Evolutionary conservation across 2,797 vertebrate genomes (phyloP).

Genomic region (Falco columbarius): DNA sequence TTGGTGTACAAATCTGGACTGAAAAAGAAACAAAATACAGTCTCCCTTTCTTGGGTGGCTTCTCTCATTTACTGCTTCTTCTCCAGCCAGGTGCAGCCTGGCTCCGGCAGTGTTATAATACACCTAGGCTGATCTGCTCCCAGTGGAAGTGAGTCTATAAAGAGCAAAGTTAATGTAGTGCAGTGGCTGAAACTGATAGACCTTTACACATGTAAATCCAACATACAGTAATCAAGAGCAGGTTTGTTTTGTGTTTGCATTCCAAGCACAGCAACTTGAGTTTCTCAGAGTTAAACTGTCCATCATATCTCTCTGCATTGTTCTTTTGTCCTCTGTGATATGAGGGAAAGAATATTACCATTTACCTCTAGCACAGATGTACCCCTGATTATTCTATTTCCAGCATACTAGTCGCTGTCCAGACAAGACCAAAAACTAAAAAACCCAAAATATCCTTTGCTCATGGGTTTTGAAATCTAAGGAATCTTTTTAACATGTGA

Average conservation of each 20-base stretch:
- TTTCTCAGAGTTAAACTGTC: background rate
- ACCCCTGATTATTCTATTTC: background rate
- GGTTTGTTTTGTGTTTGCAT: background rate
- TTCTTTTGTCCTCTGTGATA: background rate
- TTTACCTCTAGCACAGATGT: background rate
- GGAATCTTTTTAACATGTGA: background rate
- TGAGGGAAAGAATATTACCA: background rate
- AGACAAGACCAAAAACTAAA: fast-evolving
- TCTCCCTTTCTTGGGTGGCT: background rate
- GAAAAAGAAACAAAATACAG: background rate
- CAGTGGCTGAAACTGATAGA: background rate
- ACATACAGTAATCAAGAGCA: background rate
- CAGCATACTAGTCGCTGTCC: background rate
- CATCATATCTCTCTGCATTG: background rate
- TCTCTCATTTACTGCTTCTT: background rate
- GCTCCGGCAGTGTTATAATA: background rate
- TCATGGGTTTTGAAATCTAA: background rate
- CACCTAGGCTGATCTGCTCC: background rate
- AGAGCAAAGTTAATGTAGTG: background rate
- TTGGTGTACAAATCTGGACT: background rate
- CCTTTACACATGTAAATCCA: background rate
- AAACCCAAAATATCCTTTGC: background rate
- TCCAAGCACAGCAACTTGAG: background rate
- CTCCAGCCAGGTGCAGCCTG: background rate
- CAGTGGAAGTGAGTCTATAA: background rate